phyloP scores from a whole-genome alignment of 2,113 vertebrate species.

The Eurypyga helias region DNA sequence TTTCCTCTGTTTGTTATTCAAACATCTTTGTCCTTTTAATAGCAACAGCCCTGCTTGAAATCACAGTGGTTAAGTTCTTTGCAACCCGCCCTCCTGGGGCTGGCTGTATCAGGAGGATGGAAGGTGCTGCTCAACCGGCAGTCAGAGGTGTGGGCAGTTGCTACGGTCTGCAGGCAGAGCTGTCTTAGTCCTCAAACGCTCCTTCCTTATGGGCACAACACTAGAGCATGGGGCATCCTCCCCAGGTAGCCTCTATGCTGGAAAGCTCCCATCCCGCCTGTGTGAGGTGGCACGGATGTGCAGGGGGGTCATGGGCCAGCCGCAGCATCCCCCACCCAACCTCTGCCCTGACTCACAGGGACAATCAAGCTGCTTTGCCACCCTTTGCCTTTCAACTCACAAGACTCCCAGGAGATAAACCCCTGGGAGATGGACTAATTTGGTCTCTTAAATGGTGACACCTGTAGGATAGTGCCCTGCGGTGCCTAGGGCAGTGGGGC shows the following conservation, averaged over 20 bases:
- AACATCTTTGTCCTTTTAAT: not conserved
- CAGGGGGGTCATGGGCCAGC: not conserved
- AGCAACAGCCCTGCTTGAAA: not conserved
- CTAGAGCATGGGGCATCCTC: not conserved
- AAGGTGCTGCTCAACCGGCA: not conserved
- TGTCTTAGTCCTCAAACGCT: not conserved
- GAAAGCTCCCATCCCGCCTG: not conserved
- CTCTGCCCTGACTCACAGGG: not conserved
- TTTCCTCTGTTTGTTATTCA: not conserved
- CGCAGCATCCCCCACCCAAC: not conserved
- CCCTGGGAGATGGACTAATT: not conserved
- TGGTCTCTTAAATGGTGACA: not conserved
- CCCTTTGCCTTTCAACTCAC: not conserved
- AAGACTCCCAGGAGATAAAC: not conserved
- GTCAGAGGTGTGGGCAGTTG: not conserved
- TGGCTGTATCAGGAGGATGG: not conserved
- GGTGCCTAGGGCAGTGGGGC: not conserved
- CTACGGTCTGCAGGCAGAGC: not conserved
- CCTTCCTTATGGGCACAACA: not conserved
- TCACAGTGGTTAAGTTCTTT: not conserved
- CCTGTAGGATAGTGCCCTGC: not conserved
- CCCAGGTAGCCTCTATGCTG: not conserved
- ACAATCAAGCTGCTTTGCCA: fast-evolving
- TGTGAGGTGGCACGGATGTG: not conserved
- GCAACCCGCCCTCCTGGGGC: not conserved